A percentile compares a stretch with the other conserved stretches of the same genome.
Conservation (phyloP, 2,113 vertebrate species). For the Phocoena sinus region DNA sequence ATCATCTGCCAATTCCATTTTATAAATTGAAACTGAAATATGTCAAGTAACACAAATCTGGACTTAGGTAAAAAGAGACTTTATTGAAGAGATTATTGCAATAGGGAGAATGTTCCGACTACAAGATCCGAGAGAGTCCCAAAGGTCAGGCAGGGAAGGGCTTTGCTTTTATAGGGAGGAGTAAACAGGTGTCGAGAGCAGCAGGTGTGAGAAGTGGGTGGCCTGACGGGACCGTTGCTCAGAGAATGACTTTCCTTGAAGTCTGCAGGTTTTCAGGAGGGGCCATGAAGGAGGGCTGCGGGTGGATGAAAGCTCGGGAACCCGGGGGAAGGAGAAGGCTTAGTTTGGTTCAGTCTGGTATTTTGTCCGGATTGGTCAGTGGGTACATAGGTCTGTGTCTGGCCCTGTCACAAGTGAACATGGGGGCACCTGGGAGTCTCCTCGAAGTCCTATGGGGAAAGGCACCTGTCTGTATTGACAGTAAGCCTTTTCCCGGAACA, state of each 20-base stretch:
- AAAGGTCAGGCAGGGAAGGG: not conserved
- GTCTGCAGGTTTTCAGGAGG: not conserved
- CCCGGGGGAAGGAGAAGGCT: not conserved
- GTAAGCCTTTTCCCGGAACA: not conserved
- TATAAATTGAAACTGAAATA: not conserved
- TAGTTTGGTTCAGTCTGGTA: not conserved
- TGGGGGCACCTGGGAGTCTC: not conserved
- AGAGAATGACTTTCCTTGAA: not conserved
- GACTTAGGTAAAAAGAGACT: not conserved
- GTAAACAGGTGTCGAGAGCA: not conserved
- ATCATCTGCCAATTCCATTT: not conserved
- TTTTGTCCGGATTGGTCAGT: not conserved
- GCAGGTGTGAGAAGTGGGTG: not conserved
- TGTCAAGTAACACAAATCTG: not conserved
- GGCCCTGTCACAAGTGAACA: not conserved
- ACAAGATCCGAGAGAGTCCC: not conserved
- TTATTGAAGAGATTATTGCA: not conserved
- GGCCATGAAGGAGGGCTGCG: not conserved
- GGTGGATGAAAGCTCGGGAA: not conserved
- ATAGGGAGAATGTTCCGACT: not conserved
- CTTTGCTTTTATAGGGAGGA: not conserved
- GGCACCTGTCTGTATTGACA: not conserved
- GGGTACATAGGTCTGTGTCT: not conserved
- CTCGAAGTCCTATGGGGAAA: not conserved
- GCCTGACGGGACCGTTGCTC: rapidly evolving